phyloP scores from a whole-genome alignment of 2,888 invertebrate species.

The Seira ritae region DNA sequence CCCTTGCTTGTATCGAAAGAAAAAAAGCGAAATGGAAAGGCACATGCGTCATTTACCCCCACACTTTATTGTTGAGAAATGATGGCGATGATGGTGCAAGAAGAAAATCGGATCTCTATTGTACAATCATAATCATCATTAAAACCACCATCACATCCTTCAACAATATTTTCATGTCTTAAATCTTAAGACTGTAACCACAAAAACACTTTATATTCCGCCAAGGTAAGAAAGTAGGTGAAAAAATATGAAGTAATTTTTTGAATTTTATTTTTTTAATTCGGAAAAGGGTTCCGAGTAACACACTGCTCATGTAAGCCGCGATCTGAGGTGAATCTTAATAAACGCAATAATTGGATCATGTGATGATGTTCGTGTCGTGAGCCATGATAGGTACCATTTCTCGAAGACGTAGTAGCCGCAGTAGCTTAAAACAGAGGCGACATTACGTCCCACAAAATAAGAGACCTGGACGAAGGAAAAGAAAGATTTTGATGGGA shows the following conservation, averaged over 20 bases:
- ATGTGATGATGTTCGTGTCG: conserved; percentile 40
- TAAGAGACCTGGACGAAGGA: no score
- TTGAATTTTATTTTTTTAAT: conserved; percentile 23
- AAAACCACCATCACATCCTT: neutral
- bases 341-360: conserved; percentile 50
- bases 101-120: neutral
- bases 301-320: conserved; percentile 1
- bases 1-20: no score
- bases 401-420: neutral
- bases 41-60: neutral
- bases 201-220: conserved; percentile 31
- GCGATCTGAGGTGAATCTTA: conserved; percentile 34
- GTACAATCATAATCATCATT: no score
- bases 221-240: conserved; percentile 24
- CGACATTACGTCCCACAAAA: neutral
- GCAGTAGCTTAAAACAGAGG: neutral
- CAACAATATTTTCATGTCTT: conserved; percentile 16
- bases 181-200: conserved; percentile 43
- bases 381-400: conserved; percentile 47
- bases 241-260: conserved; percentile 36
- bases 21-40: no score
- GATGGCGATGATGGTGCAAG: neutral
- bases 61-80: neutral
- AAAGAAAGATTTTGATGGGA: no score
- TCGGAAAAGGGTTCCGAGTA: conserved; percentile 16